Evolutionary conservation across 2,797 vertebrate species (phyloP).

Genomic region (Manis crassicaudata): DNA sequence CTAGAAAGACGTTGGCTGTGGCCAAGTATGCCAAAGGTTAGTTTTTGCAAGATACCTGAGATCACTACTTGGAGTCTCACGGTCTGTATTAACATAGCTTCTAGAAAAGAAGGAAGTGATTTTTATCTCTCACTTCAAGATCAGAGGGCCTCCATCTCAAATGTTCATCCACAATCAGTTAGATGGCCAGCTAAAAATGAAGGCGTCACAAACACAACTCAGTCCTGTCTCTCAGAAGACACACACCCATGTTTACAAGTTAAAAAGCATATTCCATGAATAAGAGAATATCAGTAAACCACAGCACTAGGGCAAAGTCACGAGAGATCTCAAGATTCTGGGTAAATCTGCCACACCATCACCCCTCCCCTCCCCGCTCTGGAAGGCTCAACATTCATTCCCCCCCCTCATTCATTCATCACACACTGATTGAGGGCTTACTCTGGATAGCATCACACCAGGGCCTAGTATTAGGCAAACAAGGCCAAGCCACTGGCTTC

Average conservation of each 20-base stretch:
- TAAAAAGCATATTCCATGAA: background rate
- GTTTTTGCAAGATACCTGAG: constrained; percentile 39
- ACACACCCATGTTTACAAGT: background rate
- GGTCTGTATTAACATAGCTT: background rate
- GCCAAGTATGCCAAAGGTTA: constrained; percentile 75
- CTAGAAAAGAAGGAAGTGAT: background rate
- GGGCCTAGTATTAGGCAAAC: background rate
- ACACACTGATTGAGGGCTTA: background rate
- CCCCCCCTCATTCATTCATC: background rate
- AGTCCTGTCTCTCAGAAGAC: background rate
- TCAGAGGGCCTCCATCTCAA: background rate
- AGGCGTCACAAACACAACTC: too few relatives aligned
- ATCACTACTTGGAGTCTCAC: constrained; percentile 40
- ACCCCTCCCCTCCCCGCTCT: background rate
- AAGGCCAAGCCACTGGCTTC: background rate
- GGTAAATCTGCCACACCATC: accelerated
- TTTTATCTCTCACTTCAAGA: background rate
- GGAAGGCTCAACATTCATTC: background rate
- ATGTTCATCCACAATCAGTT: background rate
- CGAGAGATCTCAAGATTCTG: background rate
- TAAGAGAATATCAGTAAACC: background rate
- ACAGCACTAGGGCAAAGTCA: background rate
- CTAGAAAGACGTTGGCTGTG: constrained; percentile 68
- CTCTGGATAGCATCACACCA: background rate
- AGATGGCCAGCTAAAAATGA: background rate